Evolutionary conservation across 2,797 vertebrate species (phyloP).

Genomic region (Sus cebifrons): DNA sequence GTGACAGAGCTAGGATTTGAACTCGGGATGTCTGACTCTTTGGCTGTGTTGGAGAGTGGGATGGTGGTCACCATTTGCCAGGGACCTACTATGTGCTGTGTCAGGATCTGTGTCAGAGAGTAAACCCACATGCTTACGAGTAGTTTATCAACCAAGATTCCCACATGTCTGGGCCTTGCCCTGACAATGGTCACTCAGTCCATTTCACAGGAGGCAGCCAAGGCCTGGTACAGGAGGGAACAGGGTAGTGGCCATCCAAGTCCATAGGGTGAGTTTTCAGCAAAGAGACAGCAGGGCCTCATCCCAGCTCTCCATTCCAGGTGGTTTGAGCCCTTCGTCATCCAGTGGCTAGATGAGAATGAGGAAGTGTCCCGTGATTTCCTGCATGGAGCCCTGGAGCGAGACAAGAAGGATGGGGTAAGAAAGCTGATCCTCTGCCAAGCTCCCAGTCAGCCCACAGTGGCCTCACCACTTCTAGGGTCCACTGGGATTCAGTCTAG

Average conservation of each 20-base stretch:
- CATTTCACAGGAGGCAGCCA: not conserved
- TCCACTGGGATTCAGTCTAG: not conserved
- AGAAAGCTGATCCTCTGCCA: slow-evolving; percentile 45
- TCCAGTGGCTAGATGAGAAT: slow-evolving; percentile 99
- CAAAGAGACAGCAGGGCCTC: not conserved
- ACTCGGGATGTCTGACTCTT: not conserved
- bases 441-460: not conserved
- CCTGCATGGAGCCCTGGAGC: slow-evolving; percentile 97
- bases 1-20: not conserved
- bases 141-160: not conserved
- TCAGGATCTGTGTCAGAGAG: not conserved
- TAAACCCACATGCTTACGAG: not conserved
- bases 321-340: slow-evolving; percentile 99
- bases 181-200: not conserved
- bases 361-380: slow-evolving; percentile 99
- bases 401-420: slow-evolving; percentile 99
- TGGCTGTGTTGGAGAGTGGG: not conserved
- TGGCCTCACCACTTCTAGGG: not conserved
- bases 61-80: not conserved
- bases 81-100: not conserved
- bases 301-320: slow-evolving; percentile 87
- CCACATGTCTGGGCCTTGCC: not conserved
- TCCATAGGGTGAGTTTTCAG: not conserved
- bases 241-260: no score
- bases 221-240: no score